Evolutionary conservation across 2,797 vertebrate genomes (phyloP).

Genomic region (Sylvia borin): DNA sequence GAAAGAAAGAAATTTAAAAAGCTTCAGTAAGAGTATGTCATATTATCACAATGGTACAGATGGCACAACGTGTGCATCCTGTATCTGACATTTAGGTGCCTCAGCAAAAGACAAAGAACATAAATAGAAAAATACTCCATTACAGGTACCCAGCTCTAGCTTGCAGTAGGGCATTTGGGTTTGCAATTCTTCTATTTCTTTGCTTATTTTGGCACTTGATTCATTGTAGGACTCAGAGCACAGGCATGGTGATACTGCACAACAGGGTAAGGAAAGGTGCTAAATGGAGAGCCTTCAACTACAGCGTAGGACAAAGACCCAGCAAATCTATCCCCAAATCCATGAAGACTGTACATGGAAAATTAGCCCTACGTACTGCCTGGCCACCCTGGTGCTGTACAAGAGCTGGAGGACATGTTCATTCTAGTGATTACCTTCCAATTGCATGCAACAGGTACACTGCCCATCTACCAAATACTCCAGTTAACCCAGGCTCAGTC

Average conservation of each 20-base stretch:
- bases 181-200: not conserved
- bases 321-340: not conserved
- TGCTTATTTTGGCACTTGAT: not conserved
- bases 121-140: not conserved
- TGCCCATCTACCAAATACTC: not conserved
- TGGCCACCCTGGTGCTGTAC: not conserved
- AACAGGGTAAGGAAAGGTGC: not conserved
- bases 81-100: not conserved
- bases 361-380: not conserved
- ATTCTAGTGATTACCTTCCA: not conserved
- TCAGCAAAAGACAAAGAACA: not conserved
- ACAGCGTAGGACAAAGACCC: not conserved
- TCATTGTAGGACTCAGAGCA: not conserved
- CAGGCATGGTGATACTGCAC: not conserved
- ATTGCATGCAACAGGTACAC: not conserved
- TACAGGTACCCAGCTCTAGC: not conserved
- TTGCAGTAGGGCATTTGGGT: not conserved
- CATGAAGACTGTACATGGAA: fast-evolving
- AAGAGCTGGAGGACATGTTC: not conserved
- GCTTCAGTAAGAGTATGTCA: not conserved
- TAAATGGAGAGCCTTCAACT: not conserved
- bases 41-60: not conserved
- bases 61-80: not conserved
- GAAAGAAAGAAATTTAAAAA: not conserved
- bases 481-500: not conserved